phyloP scores from a whole-genome alignment of 2,113 vertebrate species.

The Astatotilapia flaviijosephi region DNA sequence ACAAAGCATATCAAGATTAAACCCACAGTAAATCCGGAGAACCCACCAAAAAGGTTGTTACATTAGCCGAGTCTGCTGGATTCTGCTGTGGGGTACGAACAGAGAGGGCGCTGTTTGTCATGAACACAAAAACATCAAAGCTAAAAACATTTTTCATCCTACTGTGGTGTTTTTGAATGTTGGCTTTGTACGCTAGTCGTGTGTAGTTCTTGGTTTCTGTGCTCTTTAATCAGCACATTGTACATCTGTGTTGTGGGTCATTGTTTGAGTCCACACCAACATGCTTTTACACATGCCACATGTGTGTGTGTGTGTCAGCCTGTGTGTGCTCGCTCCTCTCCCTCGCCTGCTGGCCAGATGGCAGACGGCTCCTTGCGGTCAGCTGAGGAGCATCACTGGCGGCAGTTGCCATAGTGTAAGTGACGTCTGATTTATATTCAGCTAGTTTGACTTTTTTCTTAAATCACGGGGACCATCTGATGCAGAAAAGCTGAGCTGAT shows the following conservation, averaged over 20 bases:
- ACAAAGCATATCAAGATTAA: not conserved
- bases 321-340: not conserved
- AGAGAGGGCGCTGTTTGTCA: not conserved
- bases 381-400: not conserved
- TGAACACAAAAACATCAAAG: rapidly evolving
- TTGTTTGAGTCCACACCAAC: not conserved
- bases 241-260: not conserved
- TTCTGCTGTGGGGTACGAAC: rapidly evolving
- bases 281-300: not conserved
- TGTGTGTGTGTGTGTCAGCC: not conserved
- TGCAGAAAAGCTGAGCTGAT: not conserved
- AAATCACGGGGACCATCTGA: not conserved
- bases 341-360: slow-evolving; percentile 16
- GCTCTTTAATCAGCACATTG: not conserved
- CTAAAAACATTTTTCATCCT: not conserved
- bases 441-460: not conserved
- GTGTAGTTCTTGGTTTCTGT: no score
- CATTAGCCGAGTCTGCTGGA: not conserved
- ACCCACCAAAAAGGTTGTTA: not conserved
- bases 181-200: not conserved
- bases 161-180: rapidly evolving
- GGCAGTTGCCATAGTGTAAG: slow-evolving; percentile 23
- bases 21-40: not conserved
- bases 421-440: not conserved
- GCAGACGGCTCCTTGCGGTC: slow-evolving; percentile 5